Base-by-base conservation (phyloP, 2,113 vertebrate genomes). In the Cepphus grylle region DNA sequence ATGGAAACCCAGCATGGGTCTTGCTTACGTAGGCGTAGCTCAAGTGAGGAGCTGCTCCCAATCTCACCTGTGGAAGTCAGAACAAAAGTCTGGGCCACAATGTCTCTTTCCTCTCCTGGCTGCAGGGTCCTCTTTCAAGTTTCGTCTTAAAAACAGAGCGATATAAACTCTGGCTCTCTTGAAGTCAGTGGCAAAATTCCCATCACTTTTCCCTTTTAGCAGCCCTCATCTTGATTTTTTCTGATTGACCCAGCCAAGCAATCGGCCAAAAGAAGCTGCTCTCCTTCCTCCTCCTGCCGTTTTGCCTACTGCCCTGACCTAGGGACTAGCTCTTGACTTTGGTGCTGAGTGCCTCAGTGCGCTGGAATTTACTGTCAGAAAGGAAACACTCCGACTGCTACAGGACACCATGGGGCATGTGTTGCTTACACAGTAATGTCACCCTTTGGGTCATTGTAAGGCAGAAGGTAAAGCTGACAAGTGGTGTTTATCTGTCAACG, bases 361-460 rank as follows among this genome's bases (percentile, higher is more conserved):
- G 0, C 85, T 94, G 96, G 97, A 96, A 97, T 96, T 92, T 65
- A 93, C 95, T 94, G 94, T 93, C 67, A 96, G 96, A 97, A 97
- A 97, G 93, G 81, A 96, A 97, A 97, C 92, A 94, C 96, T 72
- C 76, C 11, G 88, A 50, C 63, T 94, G 94, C 96, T 91, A 97
- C 32, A 95, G 88, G 96, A 97, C 95, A 97, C 97, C 95, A 74
- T 3, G 15, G 88, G 96, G 95, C 96, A 96, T 97, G 95, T 97
- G 93, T 96, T 97, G 93, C 95, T 95, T 97, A 94, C 96, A 96
- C 84, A 96, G 94, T 96, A 96, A 95, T 92, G 95, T 95, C 97
- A 96, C 92, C 91, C 96, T 93, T 91, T 88, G 93, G 95, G 96
- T 96, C 93, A 88, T 69, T 89, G 70, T 89, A 91, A 96, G 94